These are phyloP conservation scores for Potamarius usumacintae DNA, from an alignment of 2,113 vertebrate species.

Conservation along the genomic window DNA sequence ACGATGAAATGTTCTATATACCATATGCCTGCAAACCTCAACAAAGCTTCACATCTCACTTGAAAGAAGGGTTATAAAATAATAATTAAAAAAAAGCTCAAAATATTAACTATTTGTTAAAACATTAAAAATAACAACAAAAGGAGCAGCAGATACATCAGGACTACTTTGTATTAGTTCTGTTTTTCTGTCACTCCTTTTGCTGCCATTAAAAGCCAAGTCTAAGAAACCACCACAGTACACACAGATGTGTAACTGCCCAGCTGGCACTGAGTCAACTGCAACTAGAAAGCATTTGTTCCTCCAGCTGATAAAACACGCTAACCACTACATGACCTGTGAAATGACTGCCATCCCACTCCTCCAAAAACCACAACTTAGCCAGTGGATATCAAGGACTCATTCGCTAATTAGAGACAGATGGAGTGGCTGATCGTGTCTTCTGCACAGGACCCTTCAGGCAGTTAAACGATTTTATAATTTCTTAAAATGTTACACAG, in stretches of 20 bases:
- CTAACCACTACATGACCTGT: constrained; percentile 66
- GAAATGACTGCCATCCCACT: not conserved
- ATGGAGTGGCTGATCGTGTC: constrained; percentile 47
- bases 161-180: not conserved
- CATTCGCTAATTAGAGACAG: constrained; percentile 68
- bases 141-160: not conserved
- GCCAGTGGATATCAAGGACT: constrained; percentile 56
- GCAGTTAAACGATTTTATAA: not conserved
- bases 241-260: constrained; percentile 56
- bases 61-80: not conserved
- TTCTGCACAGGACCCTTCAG: not conserved
- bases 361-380: constrained; percentile 13
- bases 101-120: too few relatives aligned
- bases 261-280: constrained; percentile 62
- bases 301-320: constrained; percentile 70
- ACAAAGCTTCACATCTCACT: not conserved
- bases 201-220: not conserved
- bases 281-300: constrained; percentile 69
- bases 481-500: not conserved
- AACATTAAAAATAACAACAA: not conserved
- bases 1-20: not conserved
- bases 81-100: too few relatives aligned
- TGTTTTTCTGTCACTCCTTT: not conserved
- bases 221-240: constrained; percentile 60
- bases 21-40: not conserved